Conservation (phyloP, 2,888 invertebrate species). For the Graphium colonna region DNA sequence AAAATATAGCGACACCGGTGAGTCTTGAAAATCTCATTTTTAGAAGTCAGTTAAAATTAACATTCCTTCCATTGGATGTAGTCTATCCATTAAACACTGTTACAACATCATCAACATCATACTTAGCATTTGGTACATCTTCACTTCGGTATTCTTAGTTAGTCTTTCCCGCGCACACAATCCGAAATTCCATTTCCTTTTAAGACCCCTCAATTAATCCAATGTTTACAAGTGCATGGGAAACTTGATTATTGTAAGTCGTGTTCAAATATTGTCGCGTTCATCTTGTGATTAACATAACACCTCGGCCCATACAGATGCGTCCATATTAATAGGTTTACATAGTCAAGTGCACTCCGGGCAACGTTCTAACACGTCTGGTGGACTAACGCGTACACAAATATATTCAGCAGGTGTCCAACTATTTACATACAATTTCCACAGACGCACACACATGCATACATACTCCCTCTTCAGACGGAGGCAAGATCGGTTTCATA, state of each 20-base stretch:
- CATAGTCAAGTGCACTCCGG: slow-evolving; percentile 66
- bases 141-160: no score
- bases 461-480: slow-evolving; percentile 57
- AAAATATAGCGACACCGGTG: no score
- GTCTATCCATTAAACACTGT: no score
- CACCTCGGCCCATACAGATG: slow-evolving; percentile 53
- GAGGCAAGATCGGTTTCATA: slow-evolving; percentile 55
- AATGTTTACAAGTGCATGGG: neutral
- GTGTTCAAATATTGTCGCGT: slow-evolving; percentile 44
- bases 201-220: neutral
- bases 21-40: no score
- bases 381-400: slow-evolving; percentile 54
- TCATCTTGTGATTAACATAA: slow-evolving; percentile 55
- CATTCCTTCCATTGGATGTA: no score
- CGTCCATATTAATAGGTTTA: slow-evolving; percentile 70
- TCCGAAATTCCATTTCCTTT: no score
- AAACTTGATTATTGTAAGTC: slow-evolving; percentile 21
- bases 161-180: no score
- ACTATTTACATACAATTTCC: slow-evolving; percentile 77
- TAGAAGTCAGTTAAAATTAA: no score
- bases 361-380: slow-evolving; percentile 62
- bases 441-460: slow-evolving; percentile 52
- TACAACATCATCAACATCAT: no score
- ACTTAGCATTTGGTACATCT: no score
- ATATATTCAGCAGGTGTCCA: slow-evolving; percentile 78